A percentile compares a stretch with the other conserved stretches of the same genome.
These are phyloP conservation scores for Chaetops frenatus DNA, from an alignment of 2,113 vertebrate species.

Conservation along the genomic window DNA sequence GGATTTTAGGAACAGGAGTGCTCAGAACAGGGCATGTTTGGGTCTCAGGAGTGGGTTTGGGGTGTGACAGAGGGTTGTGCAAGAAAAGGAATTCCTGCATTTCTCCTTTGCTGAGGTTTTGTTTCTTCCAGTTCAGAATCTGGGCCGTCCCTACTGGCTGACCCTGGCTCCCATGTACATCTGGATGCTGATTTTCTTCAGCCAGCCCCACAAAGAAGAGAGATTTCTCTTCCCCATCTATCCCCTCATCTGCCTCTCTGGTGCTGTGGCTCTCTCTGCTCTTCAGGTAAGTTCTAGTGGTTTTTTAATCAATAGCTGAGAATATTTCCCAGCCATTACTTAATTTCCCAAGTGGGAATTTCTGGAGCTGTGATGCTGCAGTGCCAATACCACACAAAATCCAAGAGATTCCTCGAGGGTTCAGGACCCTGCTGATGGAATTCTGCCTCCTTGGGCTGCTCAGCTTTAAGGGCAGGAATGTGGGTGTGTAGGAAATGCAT, in stretches of 20 bases:
- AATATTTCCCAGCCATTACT: background rate
- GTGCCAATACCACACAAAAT: background rate
- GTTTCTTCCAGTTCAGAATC: slow-evolving; percentile 89
- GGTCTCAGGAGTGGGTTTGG: background rate
- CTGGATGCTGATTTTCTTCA: slow-evolving; percentile 97
- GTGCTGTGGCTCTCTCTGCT: slow-evolving; percentile 91
- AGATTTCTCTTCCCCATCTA: slow-evolving; percentile 96
- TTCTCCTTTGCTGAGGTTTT: background rate
- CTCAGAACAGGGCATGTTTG: background rate
- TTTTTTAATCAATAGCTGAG: background rate
- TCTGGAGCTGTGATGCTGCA: background rate
- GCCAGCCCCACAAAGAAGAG: slow-evolving; percentile 93
- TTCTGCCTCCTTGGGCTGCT: background rate
- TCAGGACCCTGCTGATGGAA: background rate
- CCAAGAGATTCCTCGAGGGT: background rate
- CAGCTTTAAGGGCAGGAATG: background rate
- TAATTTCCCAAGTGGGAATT: background rate
- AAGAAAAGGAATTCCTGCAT: background rate
- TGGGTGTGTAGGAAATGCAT: background rate
- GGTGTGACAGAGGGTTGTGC: background rate
- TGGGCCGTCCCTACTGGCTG: slow-evolving; percentile 97
- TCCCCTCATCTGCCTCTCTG: slow-evolving; percentile 91
- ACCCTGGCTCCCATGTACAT: slow-evolving; percentile 96
- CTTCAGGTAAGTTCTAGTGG: slow-evolving; percentile 80
- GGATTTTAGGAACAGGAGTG: background rate